Percentiles rank a stretch among this genome's conserved stretches.
Evolutionary conservation across 2,113 vertebrate genomes (phyloP).

Genomic region (Hiodon tergisus): DNA sequence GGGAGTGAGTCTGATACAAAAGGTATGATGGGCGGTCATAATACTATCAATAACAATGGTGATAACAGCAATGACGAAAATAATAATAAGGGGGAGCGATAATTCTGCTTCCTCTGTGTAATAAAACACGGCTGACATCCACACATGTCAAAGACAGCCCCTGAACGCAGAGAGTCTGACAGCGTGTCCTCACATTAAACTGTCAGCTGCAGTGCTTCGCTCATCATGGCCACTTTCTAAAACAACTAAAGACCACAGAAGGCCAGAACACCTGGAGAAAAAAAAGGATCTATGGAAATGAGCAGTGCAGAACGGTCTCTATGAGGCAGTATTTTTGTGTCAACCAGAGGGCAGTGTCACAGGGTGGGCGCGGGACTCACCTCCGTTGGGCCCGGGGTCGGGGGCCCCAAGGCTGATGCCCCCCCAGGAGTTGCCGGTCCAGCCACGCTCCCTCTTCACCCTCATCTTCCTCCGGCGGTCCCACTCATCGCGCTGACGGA

Average conservation of each 20-base stretch:
- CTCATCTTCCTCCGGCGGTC: conserved; percentile 72
- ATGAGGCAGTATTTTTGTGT: no score
- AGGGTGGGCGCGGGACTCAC: conserved; percentile 48
- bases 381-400: conserved; percentile 86
- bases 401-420: conserved; percentile 79
- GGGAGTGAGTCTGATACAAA: no score
- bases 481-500: conserved; percentile 73
- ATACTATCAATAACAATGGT: neutral
- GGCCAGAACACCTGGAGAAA: no score
- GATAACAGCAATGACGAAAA: neutral
- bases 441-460: conserved; percentile 81
- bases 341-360: no score
- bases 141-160: neutral
- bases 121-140: neutral
- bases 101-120: neutral
- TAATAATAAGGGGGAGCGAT: neutral
- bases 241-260: no score
- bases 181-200: neutral
- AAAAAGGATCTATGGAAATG: no score
- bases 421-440: conserved; percentile 84
- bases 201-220: neutral
- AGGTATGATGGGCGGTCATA: no score
- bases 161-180: no score
- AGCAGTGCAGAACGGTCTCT: no score
- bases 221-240: no score